Percentiles rank a stretch among this genome's conserved stretches.
These are phyloP conservation scores for Hucho hucho DNA, from an alignment of 2,113 vertebrate genomes.

Conservation along the genomic window DNA sequence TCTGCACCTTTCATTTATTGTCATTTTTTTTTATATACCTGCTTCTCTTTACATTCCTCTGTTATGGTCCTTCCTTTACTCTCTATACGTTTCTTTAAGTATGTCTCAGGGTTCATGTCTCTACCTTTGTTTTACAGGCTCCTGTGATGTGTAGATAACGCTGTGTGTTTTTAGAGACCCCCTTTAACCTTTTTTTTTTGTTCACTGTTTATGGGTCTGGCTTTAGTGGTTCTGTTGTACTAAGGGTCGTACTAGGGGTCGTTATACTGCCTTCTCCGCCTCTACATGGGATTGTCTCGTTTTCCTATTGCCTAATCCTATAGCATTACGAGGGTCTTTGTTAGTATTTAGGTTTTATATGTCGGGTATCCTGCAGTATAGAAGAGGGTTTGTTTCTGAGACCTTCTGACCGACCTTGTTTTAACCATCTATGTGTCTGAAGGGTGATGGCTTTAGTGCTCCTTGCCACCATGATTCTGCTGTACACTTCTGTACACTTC, in stretches of 20 bases:
- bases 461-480: constrained; percentile 14
- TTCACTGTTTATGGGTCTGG: constrained; percentile 42
- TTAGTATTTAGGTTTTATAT: constrained; percentile 47
- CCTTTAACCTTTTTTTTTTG: constrained; percentile 24
- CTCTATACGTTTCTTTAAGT: constrained; percentile 26
- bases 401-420: constrained; percentile 53
- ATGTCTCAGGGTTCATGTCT: not conserved
- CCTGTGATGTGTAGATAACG: constrained; percentile 37
- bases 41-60: constrained; percentile 30
- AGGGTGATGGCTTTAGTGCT: constrained; percentile 15
- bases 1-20: constrained; percentile 27
- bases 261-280: constrained; percentile 39
- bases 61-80: constrained; percentile 18
- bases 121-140: constrained; percentile 27
- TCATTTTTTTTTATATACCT: constrained; percentile 16
- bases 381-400: constrained; percentile 51
- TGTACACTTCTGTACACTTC: constrained; percentile 57
- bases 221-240: constrained; percentile 27
- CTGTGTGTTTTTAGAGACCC: constrained; percentile 43
- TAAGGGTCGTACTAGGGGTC: constrained; percentile 28
- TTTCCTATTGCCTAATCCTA: constrained; percentile 19
- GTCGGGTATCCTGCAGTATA: constrained; percentile 49
- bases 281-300: constrained; percentile 25
- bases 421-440: constrained; percentile 49
- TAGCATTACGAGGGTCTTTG: not conserved